Evolutionary conservation across 2,797 vertebrate species (phyloP), one percentile per base, ranked within the genome.

Genomic region (Distichodus sexfasciatus): DNA sequence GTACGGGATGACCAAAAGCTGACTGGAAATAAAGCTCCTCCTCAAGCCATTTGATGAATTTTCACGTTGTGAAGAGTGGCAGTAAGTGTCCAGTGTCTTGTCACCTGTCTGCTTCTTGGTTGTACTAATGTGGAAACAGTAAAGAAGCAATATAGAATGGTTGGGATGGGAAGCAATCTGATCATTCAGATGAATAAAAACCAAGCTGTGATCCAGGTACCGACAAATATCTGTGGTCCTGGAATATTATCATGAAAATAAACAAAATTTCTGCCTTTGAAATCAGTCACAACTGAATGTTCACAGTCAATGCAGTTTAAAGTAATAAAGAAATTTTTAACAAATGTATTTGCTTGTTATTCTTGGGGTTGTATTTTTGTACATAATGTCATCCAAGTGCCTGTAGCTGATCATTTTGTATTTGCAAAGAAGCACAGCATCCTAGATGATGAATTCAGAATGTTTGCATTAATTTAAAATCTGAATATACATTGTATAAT

Each of bases 191-290:
- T 62, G 53, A 61, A 71, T 36, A 26, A 59, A 47, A 19, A 28
- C 12, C 24, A 58, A 33, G 41, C 46, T 43, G 57, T 31, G 62
- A 66, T 65, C 43, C 60, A 63, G 55, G 60, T 50, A 72, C 54
- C 66, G 61, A 57, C 46, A 24, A 46, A 29, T 21, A 12, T 48
- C 51, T 33, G 23, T 61, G n/a, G 43, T 47, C 61, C 29, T 59
- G 70, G 55, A 51, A 46, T 51, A 28, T 50, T 57, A 38, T 66
- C 29, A 28, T 46, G 14, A 31, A 61, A 26, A 3, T 35, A 33
- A 40, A 17, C 33, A 3, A 10, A 60, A 38, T 51, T 19, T 78
- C 66, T 74, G 72, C 66, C 74, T 74, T 72, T 58, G 46, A 73
- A 72, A 41, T 69, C 26, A 66, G 60, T 43, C 64, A 66, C 50